phyloP scores from a whole-genome alignment of 2,113 vertebrate species.

The Neotoma lepida region DNA sequence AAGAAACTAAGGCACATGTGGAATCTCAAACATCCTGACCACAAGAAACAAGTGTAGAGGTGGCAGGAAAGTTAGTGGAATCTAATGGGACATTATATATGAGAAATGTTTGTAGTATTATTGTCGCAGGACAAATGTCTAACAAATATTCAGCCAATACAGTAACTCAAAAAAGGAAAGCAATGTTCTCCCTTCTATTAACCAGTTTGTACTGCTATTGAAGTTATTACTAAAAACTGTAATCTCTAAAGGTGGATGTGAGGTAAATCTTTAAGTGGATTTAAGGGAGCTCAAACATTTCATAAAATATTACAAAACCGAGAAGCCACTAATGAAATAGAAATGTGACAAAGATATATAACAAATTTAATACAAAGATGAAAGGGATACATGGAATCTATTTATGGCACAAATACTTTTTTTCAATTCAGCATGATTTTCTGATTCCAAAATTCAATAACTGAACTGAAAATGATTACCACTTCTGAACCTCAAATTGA shows the following conservation, averaged over 20 bases:
- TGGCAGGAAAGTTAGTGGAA: background rate
- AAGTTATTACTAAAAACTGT: background rate
- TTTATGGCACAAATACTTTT: constrained; percentile 21
- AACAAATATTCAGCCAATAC: constrained; percentile 1
- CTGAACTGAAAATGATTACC: constrained; percentile 39
- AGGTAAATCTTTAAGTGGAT: background rate
- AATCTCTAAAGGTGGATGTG: background rate
- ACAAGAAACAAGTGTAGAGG: background rate
- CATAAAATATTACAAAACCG: constrained; percentile 15
- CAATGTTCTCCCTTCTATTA: background rate
- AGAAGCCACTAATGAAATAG: background rate
- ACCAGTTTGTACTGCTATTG: constrained; percentile 6
- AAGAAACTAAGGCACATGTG: background rate
- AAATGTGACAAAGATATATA: constrained; percentile 26
- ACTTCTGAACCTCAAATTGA: constrained; percentile 34
- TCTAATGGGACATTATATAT: constrained; percentile 4
- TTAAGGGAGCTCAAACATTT: background rate
- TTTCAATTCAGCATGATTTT: constrained; percentile 46
- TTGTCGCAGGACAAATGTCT: constrained; percentile 3
- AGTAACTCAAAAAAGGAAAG: constrained; percentile 14
- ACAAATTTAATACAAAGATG: constrained; percentile 13
- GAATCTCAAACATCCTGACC: constrained; percentile 44
- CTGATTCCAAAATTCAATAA: constrained; percentile 57
- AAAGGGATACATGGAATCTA: constrained; percentile 45
- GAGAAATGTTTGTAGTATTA: constrained; percentile 3